phyloP scores from a whole-genome alignment of 2,797 vertebrate species.

The Fistularia commersonii region DNA sequence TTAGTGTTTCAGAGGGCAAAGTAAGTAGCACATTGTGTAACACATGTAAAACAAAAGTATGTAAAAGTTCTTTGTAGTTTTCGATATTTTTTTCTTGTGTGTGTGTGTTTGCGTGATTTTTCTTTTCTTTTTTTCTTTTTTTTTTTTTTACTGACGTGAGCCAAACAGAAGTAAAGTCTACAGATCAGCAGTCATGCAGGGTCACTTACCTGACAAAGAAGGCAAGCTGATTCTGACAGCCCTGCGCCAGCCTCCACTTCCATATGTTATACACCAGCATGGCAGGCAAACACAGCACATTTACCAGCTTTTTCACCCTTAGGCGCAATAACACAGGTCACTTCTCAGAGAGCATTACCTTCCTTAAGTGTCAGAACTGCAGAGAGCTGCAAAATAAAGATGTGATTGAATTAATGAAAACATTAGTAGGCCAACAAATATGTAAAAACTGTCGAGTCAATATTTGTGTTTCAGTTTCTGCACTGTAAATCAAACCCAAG shows the following conservation, averaged over 20 bases:
- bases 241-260: slow-evolving; percentile 49
- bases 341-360: slow-evolving; percentile 46
- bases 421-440: slow-evolving; percentile 44
- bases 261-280: slow-evolving; percentile 24
- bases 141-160: slow-evolving; percentile 31
- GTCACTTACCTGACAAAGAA: slow-evolving; percentile 55
- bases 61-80: neutral
- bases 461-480: slow-evolving; percentile 34
- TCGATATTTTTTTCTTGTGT: neutral
- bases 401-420: slow-evolving; percentile 49
- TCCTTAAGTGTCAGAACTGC: slow-evolving; percentile 61
- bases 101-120: neutral
- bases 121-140: neutral
- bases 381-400: slow-evolving; percentile 44
- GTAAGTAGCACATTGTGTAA: neutral
- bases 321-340: slow-evolving; percentile 61
- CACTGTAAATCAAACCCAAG: slow-evolving; percentile 27
- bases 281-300: slow-evolving; percentile 65
- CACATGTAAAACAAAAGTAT: too few species aligned
- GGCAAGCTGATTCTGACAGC: slow-evolving; percentile 46
- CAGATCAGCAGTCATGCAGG: slow-evolving; percentile 49
- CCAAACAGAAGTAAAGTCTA: slow-evolving; percentile 41
- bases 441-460: slow-evolving; percentile 46
- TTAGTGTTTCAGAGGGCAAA: too few species aligned
- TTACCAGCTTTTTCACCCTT: slow-evolving; percentile 51